These are phyloP conservation scores for Hypena proboscidalis DNA, from an alignment of 2,888 invertebrate species.

Conservation along the genomic window DNA sequence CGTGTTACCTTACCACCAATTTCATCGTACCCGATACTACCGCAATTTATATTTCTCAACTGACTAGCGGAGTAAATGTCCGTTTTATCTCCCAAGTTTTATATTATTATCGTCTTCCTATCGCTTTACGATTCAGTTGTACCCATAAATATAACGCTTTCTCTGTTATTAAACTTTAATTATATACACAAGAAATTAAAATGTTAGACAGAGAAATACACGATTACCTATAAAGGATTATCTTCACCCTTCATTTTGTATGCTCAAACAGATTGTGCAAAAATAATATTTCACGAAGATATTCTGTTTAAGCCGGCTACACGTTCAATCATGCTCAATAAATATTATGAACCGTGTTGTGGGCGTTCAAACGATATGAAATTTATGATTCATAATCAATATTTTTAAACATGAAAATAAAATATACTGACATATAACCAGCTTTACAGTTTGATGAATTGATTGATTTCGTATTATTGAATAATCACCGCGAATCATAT, in stretches of 20 bases:
- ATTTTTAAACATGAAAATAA: constrained; percentile 1
- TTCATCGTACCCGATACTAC: constrained; percentile 53
- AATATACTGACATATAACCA: constrained; percentile 12
- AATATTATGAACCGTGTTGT: too few species aligned
- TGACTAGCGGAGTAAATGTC: constrained; percentile 41
- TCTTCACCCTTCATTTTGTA: too few species aligned
- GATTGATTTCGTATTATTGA: constrained; percentile 34
- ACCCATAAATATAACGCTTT: constrained; percentile 8
- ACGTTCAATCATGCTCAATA: too few species aligned
- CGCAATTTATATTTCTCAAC: constrained; percentile 55
- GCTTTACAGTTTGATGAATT: constrained; percentile 13
- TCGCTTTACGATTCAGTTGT: constrained; percentile 41
- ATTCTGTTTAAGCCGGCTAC: too few species aligned
- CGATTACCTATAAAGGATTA: too few species aligned
- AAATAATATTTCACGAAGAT: too few species aligned
- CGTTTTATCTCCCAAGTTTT: constrained; percentile 57
- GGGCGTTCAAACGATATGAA: too few species aligned
- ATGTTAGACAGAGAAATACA: too few species aligned
- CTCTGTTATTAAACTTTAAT: background rate
- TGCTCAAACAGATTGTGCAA: too few species aligned
- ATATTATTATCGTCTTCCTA: constrained; percentile 44
- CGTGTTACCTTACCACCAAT: constrained; percentile 50
- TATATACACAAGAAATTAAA: too few species aligned
- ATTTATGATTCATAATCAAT: constrained; percentile 5
- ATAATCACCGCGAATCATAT: constrained; percentile 38